phyloP scores from a whole-genome alignment of 2,888 invertebrate genomes.

The Drosophila rubida region DNA sequence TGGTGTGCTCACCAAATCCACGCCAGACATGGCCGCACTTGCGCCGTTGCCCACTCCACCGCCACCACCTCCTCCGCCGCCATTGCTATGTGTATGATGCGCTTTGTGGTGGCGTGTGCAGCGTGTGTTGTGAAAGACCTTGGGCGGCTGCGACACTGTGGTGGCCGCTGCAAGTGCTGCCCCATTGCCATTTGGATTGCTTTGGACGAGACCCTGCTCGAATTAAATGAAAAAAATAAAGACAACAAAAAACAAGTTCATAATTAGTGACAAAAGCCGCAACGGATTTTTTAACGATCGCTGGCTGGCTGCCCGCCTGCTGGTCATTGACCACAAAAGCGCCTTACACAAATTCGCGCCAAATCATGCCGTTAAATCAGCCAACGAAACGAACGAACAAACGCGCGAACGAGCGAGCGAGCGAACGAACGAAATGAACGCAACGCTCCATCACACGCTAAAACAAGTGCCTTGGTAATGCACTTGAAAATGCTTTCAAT shows the following conservation, averaged over 20 bases:
- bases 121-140: conserved; percentile 83
- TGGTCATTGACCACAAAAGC: conserved; percentile 74
- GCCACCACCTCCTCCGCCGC: conserved; percentile 10
- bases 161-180: conserved; percentile 31
- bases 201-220: conserved; percentile 67
- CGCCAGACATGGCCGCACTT: neutral
- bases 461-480: conserved; percentile 48
- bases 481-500: conserved; percentile 47
- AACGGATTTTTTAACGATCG: conserved; percentile 21
- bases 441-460: conserved; percentile 32
- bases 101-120: conserved; percentile 83
- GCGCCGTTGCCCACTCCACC: neutral
- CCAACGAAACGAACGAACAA: conserved; percentile 59
- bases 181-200: conserved; percentile 70
- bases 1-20: conserved; percentile 38
- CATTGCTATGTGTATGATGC: conserved; percentile 73
- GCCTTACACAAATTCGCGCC: conserved; percentile 68
- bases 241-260: conserved; percentile 15
- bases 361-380: conserved; percentile 77
- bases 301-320: conserved; percentile 3
- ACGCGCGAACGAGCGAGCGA: neutral
- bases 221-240: neutral
- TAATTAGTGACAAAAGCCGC: conserved; percentile 53
- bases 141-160: conserved; percentile 64
- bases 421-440: conserved; percentile 57